A percentile compares a stretch with the other conserved stretches of the same genome.
These are phyloP conservation scores for Patiria pectinifera DNA, from an alignment of 53 echinoderm and acorn worm species.

Conservation along the genomic window DNA sequence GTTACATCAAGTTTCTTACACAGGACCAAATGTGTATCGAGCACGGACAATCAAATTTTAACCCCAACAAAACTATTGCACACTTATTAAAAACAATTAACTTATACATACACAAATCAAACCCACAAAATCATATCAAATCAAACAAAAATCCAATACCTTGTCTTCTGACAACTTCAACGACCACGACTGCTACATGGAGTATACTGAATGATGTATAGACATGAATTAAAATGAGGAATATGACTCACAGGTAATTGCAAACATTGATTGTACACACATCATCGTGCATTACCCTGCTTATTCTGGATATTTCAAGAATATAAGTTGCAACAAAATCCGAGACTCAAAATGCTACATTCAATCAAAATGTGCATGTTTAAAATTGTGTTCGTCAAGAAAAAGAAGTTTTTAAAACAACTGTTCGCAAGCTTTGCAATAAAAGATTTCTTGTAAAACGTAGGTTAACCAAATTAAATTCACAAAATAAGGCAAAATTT, in stretches of 20 bases:
- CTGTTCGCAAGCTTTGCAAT: background rate
- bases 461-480: background rate
- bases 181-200: no score
- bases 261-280: no score
- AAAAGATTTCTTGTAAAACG: background rate
- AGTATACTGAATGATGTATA: no score
- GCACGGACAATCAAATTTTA: background rate
- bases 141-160: background rate
- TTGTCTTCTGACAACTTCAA: background rate
- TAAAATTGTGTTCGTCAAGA: no score
- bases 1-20: no score
- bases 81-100: background rate
- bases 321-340: background rate
- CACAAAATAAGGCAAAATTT: background rate
- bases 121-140: background rate
- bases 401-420: no score
- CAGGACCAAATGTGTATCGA: background rate
- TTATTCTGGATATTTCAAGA: background rate
- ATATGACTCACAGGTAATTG: no score
- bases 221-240: no score
- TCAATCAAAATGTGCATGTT: no score
- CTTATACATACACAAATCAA: background rate
- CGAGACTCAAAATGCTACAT: background rate
- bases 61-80: slow-evolving; percentile 18
- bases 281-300: no score